These are phyloP conservation scores for Patella caerulea DNA, from an alignment of 2,888 invertebrate genomes.

Conservation along the genomic window DNA sequence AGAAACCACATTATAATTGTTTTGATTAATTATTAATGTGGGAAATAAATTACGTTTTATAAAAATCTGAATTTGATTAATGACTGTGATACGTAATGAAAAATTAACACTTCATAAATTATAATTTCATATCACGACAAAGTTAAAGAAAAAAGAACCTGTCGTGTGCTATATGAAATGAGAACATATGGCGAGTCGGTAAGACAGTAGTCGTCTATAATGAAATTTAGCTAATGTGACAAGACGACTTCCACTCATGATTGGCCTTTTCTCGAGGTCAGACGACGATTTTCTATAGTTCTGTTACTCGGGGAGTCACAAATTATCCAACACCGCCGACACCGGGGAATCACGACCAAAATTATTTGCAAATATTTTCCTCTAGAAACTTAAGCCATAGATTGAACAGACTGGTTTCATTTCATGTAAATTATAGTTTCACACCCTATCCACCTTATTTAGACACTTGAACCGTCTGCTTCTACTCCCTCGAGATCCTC, in stretches of 20 bases:
- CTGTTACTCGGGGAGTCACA: conserved; percentile 6
- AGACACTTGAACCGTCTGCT: conserved; percentile 10
- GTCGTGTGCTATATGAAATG: background rate
- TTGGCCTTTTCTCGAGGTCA: conserved; percentile 2
- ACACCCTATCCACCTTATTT: background rate
- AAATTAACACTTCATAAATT: too few relatives aligned
- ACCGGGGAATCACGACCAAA: conserved; percentile 7
- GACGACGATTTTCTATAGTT: background rate
- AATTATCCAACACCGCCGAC: conserved; percentile 6
- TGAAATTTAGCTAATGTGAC: conserved; percentile 2
- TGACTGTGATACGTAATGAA: too few relatives aligned
- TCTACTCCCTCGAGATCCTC: background rate
- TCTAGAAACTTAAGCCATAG: conserved; percentile 19
- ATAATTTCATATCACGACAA: too few relatives aligned
- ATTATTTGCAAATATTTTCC: conserved; percentile 36
- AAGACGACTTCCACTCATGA: background rate
- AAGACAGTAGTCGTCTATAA: background rate
- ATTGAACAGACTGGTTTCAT: conserved; percentile 20
- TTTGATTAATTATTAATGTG: too few relatives aligned
- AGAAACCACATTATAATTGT: too few relatives aligned
- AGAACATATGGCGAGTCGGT: conserved; percentile 5
- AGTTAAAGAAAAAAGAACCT: background rate
- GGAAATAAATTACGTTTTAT: too few relatives aligned
- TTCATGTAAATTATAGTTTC: conserved; percentile 13
- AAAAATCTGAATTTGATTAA: too few relatives aligned